Evolutionary conservation across 1,140 invertebrate genomes (phyloP), one percentile per base, ranked within the genome.

Genomic region (Hirudo medicinalis): DNA sequence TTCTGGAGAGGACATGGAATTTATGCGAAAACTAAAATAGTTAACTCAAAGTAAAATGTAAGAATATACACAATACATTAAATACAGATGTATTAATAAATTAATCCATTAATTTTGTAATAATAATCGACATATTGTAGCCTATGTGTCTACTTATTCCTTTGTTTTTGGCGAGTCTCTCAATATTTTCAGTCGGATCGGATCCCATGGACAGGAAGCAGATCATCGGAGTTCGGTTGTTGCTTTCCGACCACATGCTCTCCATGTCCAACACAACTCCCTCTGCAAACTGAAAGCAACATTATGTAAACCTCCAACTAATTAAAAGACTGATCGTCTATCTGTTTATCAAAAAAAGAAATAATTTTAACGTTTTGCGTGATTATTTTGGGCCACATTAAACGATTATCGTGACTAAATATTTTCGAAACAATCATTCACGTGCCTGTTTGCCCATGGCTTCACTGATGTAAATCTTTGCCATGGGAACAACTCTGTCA

Each of bases 151-250:
- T 2, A 70, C 86, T 85, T 29, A 91, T 88, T 77, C 89, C 86
- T 82, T 91, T 91, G 72, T 88, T 85, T 82, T 95, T 96, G 0
- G 93, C 91, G 53, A 97, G 81, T 17, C 84, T 82, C 55, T 90
- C 89, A 73, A 97, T 94, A 83, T 95, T 91, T 22, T 90, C 88
- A 55, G 92, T 94, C 1, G 94, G 94, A 86, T 97, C 94, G 0
- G 93, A 95, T 17, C 94, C 94, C 77, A 93, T 94, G 0, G 93
- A 95, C 8, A 97, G 82, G 75, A 97, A 90, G 78, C 94, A 97
- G 75, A 95, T 89, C 19, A 97, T 85, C 0, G 94, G 94, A 2
- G 90, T 90, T 43, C 88, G 84, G 3, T 88, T 87, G 79, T 93
- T 91, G 0, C 92, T 94, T 80, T 97, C 94, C 55, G 83, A 82